These are phyloP conservation scores for Gymnorhina tibicen DNA, from an alignment of 2,113 vertebrate species.

Conservation along the genomic window DNA sequence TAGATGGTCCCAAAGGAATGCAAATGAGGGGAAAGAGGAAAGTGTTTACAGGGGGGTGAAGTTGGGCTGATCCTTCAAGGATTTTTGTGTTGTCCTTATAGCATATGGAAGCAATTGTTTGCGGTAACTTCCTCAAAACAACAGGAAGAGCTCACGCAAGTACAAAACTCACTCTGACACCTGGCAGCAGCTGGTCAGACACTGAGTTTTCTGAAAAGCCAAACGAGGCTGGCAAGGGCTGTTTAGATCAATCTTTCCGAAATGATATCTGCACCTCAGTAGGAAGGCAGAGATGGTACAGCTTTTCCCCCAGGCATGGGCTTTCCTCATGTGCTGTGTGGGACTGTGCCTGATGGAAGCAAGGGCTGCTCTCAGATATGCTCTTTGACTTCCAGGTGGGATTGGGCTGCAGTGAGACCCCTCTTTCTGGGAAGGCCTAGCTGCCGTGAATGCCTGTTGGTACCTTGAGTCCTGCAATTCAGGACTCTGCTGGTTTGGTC, in stretches of 20 bases:
- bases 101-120: background rate
- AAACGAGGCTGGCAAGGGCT: background rate
- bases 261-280: background rate
- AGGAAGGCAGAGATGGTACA: background rate
- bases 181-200: background rate
- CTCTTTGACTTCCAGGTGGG: background rate
- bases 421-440: background rate
- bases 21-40: background rate
- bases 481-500: background rate
- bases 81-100: background rate
- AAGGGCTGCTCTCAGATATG: background rate
- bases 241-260: background rate
- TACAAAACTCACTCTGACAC: fast-evolving
- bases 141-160: background rate
- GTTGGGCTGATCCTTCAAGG: background rate
- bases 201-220: background rate
- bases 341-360: background rate
- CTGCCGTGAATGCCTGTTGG: background rate
- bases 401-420: background rate
- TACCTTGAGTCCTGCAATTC: background rate
- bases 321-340: background rate
- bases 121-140: background rate
- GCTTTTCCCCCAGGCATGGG: fast-evolving
- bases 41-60: background rate
- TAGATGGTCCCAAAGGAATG: background rate